These are phyloP conservation scores for Scrobipalpa atriplicella DNA, from an alignment of 2,888 invertebrate species.

Conservation along the genomic window DNA sequence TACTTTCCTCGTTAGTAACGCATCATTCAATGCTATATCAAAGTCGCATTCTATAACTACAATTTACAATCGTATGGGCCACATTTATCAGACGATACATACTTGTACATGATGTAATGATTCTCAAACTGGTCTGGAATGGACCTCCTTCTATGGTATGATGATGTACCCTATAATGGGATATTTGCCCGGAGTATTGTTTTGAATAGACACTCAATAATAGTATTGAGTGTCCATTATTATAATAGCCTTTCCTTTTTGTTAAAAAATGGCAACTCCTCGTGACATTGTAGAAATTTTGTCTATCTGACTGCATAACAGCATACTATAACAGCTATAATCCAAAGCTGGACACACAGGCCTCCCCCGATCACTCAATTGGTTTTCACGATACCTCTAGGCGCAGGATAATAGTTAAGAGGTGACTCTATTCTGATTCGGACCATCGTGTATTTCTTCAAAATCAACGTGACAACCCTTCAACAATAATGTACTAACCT, in stretches of 20 bases:
- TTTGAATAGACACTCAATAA: background rate
- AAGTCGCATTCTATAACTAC: slow-evolving; percentile 55
- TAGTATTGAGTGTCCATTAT: too few species aligned
- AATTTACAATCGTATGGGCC: slow-evolving; percentile 61
- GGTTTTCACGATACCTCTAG: too few species aligned
- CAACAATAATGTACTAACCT: background rate
- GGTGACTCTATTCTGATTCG: too few species aligned
- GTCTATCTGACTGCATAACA: too few species aligned
- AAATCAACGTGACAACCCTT: background rate
- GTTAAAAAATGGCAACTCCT: too few species aligned
- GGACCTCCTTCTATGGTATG: background rate
- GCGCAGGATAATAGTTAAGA: too few species aligned
- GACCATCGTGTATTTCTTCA: background rate
- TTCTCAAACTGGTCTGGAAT: slow-evolving; percentile 17
- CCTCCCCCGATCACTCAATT: too few species aligned
- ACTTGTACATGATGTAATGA: slow-evolving; percentile 33
- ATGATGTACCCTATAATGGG: background rate
- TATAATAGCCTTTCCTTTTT: too few species aligned
- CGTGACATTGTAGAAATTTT: too few species aligned
- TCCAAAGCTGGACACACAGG: too few species aligned
- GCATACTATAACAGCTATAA: too few species aligned
- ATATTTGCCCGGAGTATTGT: background rate
- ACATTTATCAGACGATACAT: slow-evolving; percentile 55
- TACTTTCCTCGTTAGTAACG: slow-evolving; percentile 27
- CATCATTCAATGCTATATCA: slow-evolving; percentile 37